Conservation (phyloP, 2,797 vertebrate genomes). For the Enteromius argenteus region DNA sequence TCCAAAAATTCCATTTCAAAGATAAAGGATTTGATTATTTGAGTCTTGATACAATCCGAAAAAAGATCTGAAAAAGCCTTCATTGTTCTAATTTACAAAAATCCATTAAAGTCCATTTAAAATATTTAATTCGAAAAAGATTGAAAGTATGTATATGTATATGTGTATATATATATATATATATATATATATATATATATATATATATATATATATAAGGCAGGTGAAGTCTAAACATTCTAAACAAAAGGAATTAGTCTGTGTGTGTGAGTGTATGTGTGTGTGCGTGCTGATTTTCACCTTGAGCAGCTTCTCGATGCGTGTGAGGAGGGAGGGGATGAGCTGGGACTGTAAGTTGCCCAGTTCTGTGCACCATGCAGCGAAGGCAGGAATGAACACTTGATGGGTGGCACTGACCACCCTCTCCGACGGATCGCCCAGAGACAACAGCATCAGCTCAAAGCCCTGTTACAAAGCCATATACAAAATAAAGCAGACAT, state of each 20-base stretch:
- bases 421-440: constrained; percentile 95
- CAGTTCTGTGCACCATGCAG: constrained; percentile 96
- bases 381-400: constrained; percentile 97
- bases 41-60: not conserved
- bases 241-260: not conserved
- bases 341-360: constrained; percentile 91
- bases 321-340: constrained; percentile 91
- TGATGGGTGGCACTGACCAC: constrained; percentile 96
- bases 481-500: constrained; percentile 33
- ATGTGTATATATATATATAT: no score
- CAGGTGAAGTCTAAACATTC: not conserved
- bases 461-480: constrained; percentile 83
- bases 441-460: constrained; percentile 92
- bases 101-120: not conserved
- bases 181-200: no score
- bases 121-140: not conserved
- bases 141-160: not conserved
- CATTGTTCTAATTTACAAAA: not conserved
- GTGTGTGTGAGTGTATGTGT: not conserved
- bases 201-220: no score
- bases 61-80: not conserved
- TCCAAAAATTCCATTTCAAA: not conserved
- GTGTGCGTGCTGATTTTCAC: constrained; percentile 69
- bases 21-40: not conserved
- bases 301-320: constrained; percentile 95